Percentiles rank a stretch among this genome's conserved stretches.
Conservation (phyloP, 2,113 vertebrate species). For the Malurus melanocephalus region DNA sequence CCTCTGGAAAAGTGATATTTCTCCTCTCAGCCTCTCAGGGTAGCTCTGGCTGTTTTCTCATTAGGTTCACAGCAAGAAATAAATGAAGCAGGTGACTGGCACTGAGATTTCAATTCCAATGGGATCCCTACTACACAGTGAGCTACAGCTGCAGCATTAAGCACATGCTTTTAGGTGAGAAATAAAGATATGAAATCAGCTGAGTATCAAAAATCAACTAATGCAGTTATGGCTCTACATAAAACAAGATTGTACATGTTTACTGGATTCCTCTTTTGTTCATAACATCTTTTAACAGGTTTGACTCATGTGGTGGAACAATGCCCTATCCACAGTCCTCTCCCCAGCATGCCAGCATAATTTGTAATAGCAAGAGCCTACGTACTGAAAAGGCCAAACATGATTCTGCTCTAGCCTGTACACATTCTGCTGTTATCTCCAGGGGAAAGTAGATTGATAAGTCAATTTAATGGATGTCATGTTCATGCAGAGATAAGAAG, state of each 20-base stretch:
- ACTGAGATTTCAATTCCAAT: conserved; percentile 38
- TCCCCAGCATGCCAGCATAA: background rate
- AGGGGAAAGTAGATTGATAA: background rate
- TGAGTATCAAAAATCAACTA: background rate
- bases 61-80: conserved; percentile 53
- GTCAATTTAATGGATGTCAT: background rate
- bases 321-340: background rate
- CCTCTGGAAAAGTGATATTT: conserved; percentile 17
- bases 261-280: background rate
- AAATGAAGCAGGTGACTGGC: conserved; percentile 50
- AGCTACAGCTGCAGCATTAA: background rate
- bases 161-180: background rate
- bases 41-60: conserved; percentile 56
- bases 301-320: background rate
- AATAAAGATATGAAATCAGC: background rate
- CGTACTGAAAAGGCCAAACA: background rate
- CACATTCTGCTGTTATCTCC: background rate
- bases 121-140: background rate
- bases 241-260: background rate
- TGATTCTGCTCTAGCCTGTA: background rate
- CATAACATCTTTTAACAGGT: background rate
- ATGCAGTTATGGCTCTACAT: background rate
- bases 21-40: background rate
- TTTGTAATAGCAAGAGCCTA: background rate
- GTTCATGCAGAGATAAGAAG: background rate